Evolutionary conservation across 1,140 invertebrate species (phyloP), one percentile per base, ranked within the genome.

Genomic region (Panagrolaimus sp.): DNA sequence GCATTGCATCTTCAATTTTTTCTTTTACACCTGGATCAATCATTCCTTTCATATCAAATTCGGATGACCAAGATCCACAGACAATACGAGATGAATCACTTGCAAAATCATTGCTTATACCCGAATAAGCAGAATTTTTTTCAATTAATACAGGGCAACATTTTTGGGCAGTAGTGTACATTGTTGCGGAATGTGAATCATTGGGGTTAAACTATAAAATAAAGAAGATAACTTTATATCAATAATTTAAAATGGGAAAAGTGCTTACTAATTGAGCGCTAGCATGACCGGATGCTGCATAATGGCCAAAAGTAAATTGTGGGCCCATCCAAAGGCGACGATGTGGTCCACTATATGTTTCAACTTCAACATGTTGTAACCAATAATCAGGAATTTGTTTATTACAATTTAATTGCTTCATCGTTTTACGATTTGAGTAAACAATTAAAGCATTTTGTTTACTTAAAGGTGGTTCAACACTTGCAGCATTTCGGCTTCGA

Each of bases 301-400:
- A 83, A 25, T 71, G 44, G 46, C 63, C 71, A 62, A 82, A 83
- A 5, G 69, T 68, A 64, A 82, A 82, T 65, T 82, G 80, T 8
- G 80, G 80, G 38, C 82, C 80, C 51, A 79, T 74, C 82, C 80
- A 82, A 43, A 82, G 65, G 31, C 80, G 73, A 45, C 80, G 72
- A 71, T 81, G 78, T 2, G 80, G 80, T 7, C 72, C 80, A 23
- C 47, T 53, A 57, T 82, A 83, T 16, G 82, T 81, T 14, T 57
- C 62, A 3, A 80, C 75, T 63, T 82, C 76, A 42, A 80, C 66
- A 38, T 81, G 67, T 25, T 63, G 70, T 20, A 77, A 68, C 74
- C 79, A 81, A 13, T 48, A 45, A 20, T 65, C 51, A 11, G 51
- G 14, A 57, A 16, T 27, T 27, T 14, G 47, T 48, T 57, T 57